Evolutionary conservation across 1,140 invertebrate species (phyloP).

Genomic region (Phenacoccus solenopsis): DNA sequence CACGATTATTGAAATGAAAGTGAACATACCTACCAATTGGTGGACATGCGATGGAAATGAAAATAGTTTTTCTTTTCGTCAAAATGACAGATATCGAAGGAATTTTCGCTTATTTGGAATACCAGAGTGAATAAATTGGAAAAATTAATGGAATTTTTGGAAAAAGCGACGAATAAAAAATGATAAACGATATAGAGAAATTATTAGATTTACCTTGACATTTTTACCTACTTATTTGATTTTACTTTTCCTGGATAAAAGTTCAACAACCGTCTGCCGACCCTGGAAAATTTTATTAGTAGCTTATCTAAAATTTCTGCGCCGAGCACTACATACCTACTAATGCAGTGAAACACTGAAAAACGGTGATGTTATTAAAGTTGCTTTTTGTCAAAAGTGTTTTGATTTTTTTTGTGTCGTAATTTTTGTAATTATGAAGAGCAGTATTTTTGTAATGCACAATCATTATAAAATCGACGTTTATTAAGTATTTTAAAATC

Average conservation of each 20-base stretch:
- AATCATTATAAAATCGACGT: background rate
- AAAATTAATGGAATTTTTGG: too few relatives aligned
- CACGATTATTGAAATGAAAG: background rate
- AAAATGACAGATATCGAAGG: too few relatives aligned
- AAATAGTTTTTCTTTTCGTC: too few relatives aligned
- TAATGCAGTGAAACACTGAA: background rate
- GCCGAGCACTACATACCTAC: background rate
- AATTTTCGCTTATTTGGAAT: too few relatives aligned
- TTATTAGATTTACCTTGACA: background rate
- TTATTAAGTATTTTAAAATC: background rate
- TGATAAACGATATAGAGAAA: too few relatives aligned
- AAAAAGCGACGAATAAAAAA: too few relatives aligned
- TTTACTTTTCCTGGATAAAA: conserved; percentile 1
- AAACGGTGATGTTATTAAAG: background rate
- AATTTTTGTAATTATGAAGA: background rate
- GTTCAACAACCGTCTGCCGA: background rate
- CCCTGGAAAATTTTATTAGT: background rate
- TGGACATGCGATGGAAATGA: too few relatives aligned
- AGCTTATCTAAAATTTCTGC: background rate
- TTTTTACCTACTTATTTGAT: background rate
- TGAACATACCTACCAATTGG: background rate
- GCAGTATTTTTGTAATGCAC: background rate
- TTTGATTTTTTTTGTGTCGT: background rate
- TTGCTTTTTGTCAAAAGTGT: background rate
- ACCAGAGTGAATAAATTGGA: too few relatives aligned